Evolutionary conservation across 2,888 invertebrate species (phyloP), one percentile per base, ranked within the genome.

Genomic region (Mellilla xanthometata): DNA sequence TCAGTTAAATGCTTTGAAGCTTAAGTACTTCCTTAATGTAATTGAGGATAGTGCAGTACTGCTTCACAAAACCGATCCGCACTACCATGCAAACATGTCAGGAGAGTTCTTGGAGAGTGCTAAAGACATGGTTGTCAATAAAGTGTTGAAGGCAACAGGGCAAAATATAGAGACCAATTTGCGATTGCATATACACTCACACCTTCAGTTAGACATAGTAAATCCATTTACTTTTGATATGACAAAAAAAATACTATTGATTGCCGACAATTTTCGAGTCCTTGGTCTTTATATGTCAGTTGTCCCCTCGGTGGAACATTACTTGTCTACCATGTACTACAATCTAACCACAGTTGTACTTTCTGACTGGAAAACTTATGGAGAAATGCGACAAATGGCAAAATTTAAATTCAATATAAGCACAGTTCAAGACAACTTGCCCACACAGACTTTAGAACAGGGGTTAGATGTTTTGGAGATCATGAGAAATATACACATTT

Each of bases 341-440:
- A 99, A 99, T 88, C 90, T 99, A 63, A 99, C 99, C 0, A 97
- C 99, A 1, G 97, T 99, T 19, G 98, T 99, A 4, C 88, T 99
- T 31, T 98, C 99, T 60, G 98, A 99, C 81, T 99, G 99, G 97
- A 96, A 95, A 78, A 98, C 97, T 0, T 99, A 99, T 74, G 95
- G 97, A 10, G 97, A 97, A 84, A 99, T 99, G 99, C 92, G 98
- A 49, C 95, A 95, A 72, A 91, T 99, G 77, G 99, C 98, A 0
- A 91, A 91, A 66, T 93, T 96, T 60, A 96, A 97, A 74, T 94
- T 96, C 63, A 92, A 93, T 48, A 82, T 99, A 22, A 90, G 92
- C 10, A 95, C 97, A 0, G 93, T 96, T n/a, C 96, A 98, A 70
- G 96, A 98, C 71, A 95, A 97, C 79, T 90, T 99, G 34, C 99